Evolutionary conservation across 2,797 vertebrate species (phyloP), one percentile per base, ranked within the genome.

Genomic region (Austrolebias charrua): DNA sequence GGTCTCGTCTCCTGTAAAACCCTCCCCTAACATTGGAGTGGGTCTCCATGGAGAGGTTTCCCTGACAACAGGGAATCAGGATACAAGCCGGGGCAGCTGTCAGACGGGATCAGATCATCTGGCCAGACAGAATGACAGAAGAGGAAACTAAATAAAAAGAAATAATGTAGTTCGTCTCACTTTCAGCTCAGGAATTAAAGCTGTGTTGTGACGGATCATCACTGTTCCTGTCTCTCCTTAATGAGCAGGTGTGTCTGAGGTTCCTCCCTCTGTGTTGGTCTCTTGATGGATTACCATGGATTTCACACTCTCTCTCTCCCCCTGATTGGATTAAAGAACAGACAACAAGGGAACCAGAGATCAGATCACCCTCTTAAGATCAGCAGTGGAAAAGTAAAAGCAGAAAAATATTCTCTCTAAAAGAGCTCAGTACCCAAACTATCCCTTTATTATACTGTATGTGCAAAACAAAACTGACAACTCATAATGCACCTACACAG

Each of bases 241-340:
- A 82, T 76, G 71, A 64, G 45, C 55, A 55, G 43, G 33, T 63
- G 75, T 69, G 69, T 80, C 70, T 70, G 44, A 16, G 65, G 58
- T 79, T 64, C 70, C 68, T 74, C 71, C 73, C 57, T 75, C 59
- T 66, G 53, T 66, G 66, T 69, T 73, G 69, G 60, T 79, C 80
- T 76, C 69, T 83, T 84, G 75, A 80, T 68, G 87, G 91, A 92
- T 93, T 92, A 91, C 75, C 75, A 58, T 80, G 89, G 89, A 91
- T 92, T 92, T 91, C 78, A 63, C 79, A 84, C 82, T 84, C 79
- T 85, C 74, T 84, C 79, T 85, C 74, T 24, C 73, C 77, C 68
- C 78, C 67, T 89, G 91, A 92, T 89, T 92, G 91, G 90, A 93
- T 93, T 92, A 92, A 80, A 82, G 81, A 73, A 69, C 74, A 73